Conservation (phyloP, 2,888 invertebrate genomes). For the Petrophora chlorosata region DNA sequence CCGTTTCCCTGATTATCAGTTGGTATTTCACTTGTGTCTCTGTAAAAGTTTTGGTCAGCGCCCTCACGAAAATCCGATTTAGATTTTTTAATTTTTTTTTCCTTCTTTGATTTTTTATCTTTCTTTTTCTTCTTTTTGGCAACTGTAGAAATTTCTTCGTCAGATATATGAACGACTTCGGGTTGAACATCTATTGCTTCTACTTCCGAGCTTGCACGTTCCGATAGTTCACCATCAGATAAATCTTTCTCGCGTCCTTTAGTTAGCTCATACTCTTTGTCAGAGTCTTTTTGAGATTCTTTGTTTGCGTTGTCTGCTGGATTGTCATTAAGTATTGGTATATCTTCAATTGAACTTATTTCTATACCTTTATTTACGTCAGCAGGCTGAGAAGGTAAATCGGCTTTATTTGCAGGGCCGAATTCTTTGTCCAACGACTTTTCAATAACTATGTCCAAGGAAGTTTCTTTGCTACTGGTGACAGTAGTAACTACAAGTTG, state of each 20-base stretch:
- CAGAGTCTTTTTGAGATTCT: background rate
- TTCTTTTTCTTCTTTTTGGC: constrained; percentile 69
- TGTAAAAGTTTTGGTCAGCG: constrained; percentile 64
- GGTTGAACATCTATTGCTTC: constrained; percentile 61
- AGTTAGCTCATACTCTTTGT: background rate
- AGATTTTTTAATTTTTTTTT: constrained; percentile 56
- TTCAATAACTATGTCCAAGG: background rate
- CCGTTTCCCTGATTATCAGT: constrained; percentile 2
- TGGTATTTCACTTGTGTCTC: constrained; percentile 33
- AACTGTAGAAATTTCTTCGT: constrained; percentile 55
- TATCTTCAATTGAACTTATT: constrained; percentile 27
- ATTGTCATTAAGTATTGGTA: constrained; percentile 22
- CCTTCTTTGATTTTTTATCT: constrained; percentile 67
- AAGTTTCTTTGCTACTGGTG: background rate
- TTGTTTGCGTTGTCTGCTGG: background rate
- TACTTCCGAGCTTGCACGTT: constrained; percentile 63
- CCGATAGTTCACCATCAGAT: constrained; percentile 54
- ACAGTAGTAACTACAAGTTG: too few species aligned
- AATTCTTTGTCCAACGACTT: background rate
- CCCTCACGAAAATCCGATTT: constrained; percentile 67
- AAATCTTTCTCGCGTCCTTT: constrained; percentile 14
- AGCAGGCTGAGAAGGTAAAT: background rate
- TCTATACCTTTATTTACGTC: constrained; percentile 26
- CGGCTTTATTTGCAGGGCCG: background rate
- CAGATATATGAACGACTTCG: constrained; percentile 82